Conservation (phyloP, 2,888 invertebrate species). For the Nasonovia ribisnigri region DNA sequence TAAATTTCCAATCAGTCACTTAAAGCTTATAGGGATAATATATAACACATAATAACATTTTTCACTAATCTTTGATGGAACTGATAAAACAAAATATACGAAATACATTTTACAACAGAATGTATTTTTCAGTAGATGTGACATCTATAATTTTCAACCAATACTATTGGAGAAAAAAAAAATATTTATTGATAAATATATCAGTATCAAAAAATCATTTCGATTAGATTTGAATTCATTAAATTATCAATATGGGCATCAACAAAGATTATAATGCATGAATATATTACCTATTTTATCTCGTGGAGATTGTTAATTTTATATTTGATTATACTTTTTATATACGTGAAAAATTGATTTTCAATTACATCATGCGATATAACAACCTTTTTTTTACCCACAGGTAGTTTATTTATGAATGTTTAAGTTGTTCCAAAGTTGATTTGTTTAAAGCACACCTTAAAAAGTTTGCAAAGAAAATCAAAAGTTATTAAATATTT, state of each 20-base stretch:
- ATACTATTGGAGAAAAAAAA: background rate
- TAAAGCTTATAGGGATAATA: background rate
- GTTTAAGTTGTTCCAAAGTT: conserved; percentile 22
- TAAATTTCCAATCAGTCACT: conserved; percentile 13
- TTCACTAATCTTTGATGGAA: background rate
- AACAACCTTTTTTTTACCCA: background rate
- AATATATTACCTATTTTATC: too few relatives aligned
- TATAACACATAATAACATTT: background rate
- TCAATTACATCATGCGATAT: background rate
- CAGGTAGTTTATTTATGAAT: background rate
- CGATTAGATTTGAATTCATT: too few relatives aligned
- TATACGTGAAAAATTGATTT: background rate
- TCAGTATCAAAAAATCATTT: background rate
- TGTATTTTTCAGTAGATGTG: background rate
- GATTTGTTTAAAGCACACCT: background rate
- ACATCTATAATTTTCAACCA: background rate
- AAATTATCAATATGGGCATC: too few relatives aligned
- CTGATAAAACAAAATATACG: background rate
- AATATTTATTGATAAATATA: too few relatives aligned
- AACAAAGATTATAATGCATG: too few relatives aligned
- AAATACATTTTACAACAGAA: background rate
- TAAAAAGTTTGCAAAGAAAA: background rate
- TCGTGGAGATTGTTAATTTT: too few relatives aligned
- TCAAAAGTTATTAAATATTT: background rate
- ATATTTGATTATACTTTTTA: too few relatives aligned